Conservation (phyloP, 2,113 vertebrate genomes). For the Datnioides undecimradiatus region DNA sequence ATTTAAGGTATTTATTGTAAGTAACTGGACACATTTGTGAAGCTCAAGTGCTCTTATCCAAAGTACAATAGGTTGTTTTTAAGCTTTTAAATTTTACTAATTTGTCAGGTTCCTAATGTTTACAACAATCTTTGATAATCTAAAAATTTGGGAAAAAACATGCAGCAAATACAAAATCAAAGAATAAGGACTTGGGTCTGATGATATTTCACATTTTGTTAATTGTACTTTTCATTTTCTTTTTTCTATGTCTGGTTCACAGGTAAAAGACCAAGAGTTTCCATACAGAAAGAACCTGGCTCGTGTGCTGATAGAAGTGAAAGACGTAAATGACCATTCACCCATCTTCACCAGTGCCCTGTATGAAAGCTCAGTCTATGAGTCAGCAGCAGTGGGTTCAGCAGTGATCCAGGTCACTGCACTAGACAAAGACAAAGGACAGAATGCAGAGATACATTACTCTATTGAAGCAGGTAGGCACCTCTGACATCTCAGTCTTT, state of each 20-base stretch:
- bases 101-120: too few relatives aligned
- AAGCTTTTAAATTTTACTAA: too few relatives aligned
- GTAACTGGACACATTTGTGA: too few relatives aligned
- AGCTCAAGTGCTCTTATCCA: too few relatives aligned
- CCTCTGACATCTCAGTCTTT: not conserved
- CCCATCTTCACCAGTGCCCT: conserved; percentile 93
- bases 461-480: conserved; percentile 93
- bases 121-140: too few relatives aligned
- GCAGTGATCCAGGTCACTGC: conserved; percentile 95
- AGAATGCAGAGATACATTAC: conserved; percentile 94
- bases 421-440: conserved; percentile 96
- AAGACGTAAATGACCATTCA: conserved; percentile 95
- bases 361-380: conserved; percentile 94
- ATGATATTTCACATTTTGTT: too few relatives aligned
- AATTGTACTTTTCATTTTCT: too few relatives aligned
- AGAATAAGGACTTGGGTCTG: too few relatives aligned
- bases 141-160: too few relatives aligned
- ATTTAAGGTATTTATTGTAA: too few relatives aligned
- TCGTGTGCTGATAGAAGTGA: conserved; percentile 92
- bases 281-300: conserved; percentile 94
- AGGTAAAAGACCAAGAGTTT: conserved; percentile 99
- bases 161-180: too few relatives aligned
- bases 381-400: conserved; percentile 96
- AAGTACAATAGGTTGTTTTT: too few relatives aligned
- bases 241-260: conserved; percentile 42